These are phyloP conservation scores for Pyxicephalus adspersus DNA, from an alignment of 2,113 vertebrate genomes.

Conservation along the genomic window DNA sequence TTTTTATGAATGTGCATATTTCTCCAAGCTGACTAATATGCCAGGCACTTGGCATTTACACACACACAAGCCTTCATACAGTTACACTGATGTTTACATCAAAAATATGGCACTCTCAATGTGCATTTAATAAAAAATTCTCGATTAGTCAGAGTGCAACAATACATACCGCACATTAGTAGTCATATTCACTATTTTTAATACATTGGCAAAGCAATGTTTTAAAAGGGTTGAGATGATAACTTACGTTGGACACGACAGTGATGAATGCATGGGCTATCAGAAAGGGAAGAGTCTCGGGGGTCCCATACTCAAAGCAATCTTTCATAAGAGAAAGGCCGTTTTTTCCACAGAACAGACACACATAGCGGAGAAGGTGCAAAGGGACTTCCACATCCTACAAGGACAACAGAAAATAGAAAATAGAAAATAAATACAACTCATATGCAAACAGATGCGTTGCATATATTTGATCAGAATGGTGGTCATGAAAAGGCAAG, in stretches of 20 bases:
- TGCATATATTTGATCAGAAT: no score
- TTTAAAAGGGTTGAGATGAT: background rate
- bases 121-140: no score
- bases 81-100: no score
- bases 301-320: constrained; percentile 92
- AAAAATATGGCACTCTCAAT: no score
- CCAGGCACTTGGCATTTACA: background rate
- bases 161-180: no score
- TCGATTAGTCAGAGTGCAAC: no score
- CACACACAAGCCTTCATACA: no score
- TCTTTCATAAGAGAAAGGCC: constrained; percentile 99
- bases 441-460: background rate
- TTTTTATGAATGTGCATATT: background rate
- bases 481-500: no score
- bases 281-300: constrained; percentile 93
- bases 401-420: background rate
- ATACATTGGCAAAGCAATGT: background rate
- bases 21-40: background rate
- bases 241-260: constrained; percentile 97
- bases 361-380: constrained; percentile 97
- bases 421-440: background rate
- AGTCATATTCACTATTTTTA: background rate
- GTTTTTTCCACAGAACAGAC: constrained; percentile 97
- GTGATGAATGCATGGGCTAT: constrained; percentile 98
- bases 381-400: constrained; percentile 98